phyloP scores from a whole-genome alignment of 1,140 invertebrate species.

The Lepidotrigona ventralis region DNA sequence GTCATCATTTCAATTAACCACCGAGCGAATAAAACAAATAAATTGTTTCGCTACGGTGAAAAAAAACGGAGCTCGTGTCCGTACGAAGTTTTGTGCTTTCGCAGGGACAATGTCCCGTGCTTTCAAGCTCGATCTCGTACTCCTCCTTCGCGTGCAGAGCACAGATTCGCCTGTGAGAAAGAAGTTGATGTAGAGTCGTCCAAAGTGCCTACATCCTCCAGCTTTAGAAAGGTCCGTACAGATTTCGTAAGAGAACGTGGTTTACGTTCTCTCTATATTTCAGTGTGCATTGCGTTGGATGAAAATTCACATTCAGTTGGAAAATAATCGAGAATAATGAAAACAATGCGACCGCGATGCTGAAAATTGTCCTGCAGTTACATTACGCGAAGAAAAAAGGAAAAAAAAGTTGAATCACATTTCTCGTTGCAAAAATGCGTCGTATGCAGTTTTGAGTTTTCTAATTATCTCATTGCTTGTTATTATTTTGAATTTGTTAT shows the following conservation, averaged over 20 bases:
- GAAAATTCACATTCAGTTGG: neutral
- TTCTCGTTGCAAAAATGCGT: neutral
- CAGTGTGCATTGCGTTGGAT: neutral
- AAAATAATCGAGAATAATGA: neutral
- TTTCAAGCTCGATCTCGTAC: neutral
- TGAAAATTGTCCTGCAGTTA: neutral
- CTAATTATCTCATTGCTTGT: neutral
- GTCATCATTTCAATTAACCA: neutral
- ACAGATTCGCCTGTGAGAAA: neutral
- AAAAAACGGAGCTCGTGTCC: neutral
- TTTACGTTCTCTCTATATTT: neutral
- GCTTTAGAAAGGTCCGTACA: neutral
- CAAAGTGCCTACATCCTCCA: neutral
- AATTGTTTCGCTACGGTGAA: neutral
- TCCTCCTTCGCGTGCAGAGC: neutral
- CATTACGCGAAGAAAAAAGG: neutral
- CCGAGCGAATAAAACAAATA: neutral
- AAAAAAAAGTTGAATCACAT: no score
- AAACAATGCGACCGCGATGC: neutral
- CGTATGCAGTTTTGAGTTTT: no score
- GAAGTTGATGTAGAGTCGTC: neutral
- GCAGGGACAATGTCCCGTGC: neutral
- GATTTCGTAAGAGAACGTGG: neutral
- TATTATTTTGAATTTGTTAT: neutral
- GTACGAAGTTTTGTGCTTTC: no score